Evolutionary conservation across 2,888 invertebrate species (phyloP).

Genomic region (Meta bourneti): DNA sequence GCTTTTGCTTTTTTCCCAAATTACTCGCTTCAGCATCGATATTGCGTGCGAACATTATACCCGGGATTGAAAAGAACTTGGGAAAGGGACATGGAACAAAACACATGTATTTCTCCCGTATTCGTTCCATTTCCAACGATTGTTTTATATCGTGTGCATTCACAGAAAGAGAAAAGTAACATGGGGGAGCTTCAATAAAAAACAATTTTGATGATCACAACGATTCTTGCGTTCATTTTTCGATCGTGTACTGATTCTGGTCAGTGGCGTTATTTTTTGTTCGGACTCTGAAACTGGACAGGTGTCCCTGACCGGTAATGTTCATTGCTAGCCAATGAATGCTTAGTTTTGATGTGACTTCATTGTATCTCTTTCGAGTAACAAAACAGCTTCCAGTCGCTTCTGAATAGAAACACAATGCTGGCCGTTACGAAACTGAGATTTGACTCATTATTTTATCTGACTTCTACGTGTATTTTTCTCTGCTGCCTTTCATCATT

Average conservation of each 20-base stretch:
- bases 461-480: not conserved
- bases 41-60: constrained; percentile 22
- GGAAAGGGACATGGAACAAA: constrained; percentile 23
- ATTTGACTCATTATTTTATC: not conserved
- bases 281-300: constrained; percentile 16
- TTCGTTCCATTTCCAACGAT: constrained; percentile 24
- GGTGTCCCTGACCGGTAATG: constrained; percentile 51
- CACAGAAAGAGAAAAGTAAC: not conserved
- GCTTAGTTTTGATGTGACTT: not conserved
- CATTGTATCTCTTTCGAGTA: constrained; percentile 9
- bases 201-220: constrained; percentile 24
- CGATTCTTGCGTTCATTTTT: constrained; percentile 12
- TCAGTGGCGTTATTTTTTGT: constrained; percentile 14
- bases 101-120: constrained; percentile 66
- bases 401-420: not conserved
- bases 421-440: constrained; percentile 2
- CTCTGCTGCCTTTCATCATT: not conserved
- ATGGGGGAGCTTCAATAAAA: constrained; percentile 12
- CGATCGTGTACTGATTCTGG: constrained; percentile 1
- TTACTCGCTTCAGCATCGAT: not conserved
- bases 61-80: constrained; percentile 5
- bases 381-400: constrained; percentile 18
- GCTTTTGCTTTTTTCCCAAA: constrained; percentile 3
- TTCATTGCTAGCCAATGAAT: not conserved
- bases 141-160: constrained; percentile 19